Evolutionary conservation across 2,797 vertebrate genomes (phyloP).

Genomic region (Gymnopithys bicolor): DNA sequence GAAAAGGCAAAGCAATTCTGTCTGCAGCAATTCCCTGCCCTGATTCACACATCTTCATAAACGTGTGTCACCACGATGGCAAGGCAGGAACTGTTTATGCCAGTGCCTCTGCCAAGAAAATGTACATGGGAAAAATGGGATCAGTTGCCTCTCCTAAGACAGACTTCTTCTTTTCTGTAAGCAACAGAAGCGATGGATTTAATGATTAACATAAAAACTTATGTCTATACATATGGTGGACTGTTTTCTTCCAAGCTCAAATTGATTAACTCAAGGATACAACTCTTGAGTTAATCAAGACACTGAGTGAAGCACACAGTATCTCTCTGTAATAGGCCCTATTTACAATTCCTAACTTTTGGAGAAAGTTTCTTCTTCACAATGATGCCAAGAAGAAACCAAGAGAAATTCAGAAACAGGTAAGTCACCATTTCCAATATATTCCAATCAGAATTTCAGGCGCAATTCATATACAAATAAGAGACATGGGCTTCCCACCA

Average conservation of each 20-base stretch:
- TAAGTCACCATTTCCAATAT: neutral
- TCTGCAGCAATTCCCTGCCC: neutral
- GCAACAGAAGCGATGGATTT: constrained; percentile 60
- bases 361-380: neutral
- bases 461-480: neutral
- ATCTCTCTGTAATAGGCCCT: neutral
- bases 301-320: neutral
- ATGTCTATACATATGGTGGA: constrained; percentile 61
- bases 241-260: constrained; percentile 56
- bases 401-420: neutral
- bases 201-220: constrained; percentile 68
- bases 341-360: neutral
- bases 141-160: constrained; percentile 21
- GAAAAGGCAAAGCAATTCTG: constrained; percentile 29
- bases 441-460: neutral
- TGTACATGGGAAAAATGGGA: constrained; percentile 48
- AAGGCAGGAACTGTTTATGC: constrained; percentile 41
- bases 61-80: neutral
- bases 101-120: constrained; percentile 54
- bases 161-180: neutral
- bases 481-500: neutral
- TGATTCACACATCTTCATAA: neutral
- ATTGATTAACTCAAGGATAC: constrained; percentile 30
- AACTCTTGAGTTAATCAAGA: neutral
- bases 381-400: neutral